Percentiles rank a stretch among this genome's conserved stretches.
phyloP scores from a whole-genome alignment of 1,140 invertebrate genomes.

The Rhagoletis pomonella region DNA sequence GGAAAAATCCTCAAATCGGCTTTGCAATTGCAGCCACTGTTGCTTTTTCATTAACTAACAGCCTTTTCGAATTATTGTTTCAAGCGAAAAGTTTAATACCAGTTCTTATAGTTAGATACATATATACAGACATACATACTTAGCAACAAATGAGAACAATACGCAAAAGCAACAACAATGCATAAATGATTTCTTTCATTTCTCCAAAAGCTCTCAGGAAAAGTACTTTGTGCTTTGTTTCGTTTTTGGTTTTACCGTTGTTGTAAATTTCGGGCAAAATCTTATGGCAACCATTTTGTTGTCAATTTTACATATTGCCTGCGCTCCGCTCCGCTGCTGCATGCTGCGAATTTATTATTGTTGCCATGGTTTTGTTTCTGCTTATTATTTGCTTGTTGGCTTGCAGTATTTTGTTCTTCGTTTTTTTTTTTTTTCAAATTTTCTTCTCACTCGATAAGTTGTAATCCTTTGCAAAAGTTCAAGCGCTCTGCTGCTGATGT shows the following conservation, averaged over 20 bases:
- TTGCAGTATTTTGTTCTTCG: background rate
- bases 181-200: background rate
- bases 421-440: background rate
- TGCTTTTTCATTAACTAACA: too few relatives aligned
- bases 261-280: background rate
- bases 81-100: too few relatives aligned
- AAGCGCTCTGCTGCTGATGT: background rate
- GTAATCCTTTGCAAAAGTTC: constrained; percentile 30
- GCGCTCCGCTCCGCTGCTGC: background rate
- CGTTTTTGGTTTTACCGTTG: background rate
- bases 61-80: too few relatives aligned
- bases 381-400: constrained; percentile 7
- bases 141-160: too few relatives aligned
- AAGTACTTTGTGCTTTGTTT: background rate
- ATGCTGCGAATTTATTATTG: constrained; percentile 15
- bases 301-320: constrained; percentile 23
- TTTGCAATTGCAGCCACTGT: too few relatives aligned
- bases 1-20: too few relatives aligned
- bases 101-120: too few relatives aligned
- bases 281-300: constrained; percentile 8
- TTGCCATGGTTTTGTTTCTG: constrained; percentile 10
- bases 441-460: constrained; percentile 14
- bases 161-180: background rate
- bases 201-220: background rate
- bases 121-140: too few relatives aligned